A percentile compares a stretch with the other conserved stretches of the same genome.
phyloP scores from a whole-genome alignment of 2,888 invertebrate species.

The Cacoxenus indagator region DNA sequence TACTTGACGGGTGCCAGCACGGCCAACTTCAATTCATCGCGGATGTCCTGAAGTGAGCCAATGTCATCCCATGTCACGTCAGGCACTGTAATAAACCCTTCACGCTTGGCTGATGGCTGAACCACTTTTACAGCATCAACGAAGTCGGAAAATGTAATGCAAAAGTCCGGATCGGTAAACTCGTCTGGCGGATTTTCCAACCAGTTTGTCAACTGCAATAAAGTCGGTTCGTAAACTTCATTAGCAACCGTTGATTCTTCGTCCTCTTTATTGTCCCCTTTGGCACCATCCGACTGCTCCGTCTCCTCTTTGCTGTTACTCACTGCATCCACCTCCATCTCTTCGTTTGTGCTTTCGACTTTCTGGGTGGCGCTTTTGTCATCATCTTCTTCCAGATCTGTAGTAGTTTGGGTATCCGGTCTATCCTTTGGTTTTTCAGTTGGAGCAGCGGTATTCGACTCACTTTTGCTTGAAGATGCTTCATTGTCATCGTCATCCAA shows the following conservation, averaged over 20 bases:
- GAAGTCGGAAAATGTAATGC: constrained; percentile 83
- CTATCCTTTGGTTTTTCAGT: constrained; percentile 4
- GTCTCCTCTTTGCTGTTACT: constrained; percentile 39
- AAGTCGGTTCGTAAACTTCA: constrained; percentile 60
- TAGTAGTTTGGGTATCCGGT: background rate
- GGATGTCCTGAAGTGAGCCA: constrained; percentile 89
- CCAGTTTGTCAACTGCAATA: constrained; percentile 76
- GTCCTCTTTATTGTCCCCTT: background rate
- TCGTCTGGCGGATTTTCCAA: constrained; percentile 78
- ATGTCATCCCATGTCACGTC: constrained; percentile 98
- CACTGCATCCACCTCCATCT: constrained; percentile 25
- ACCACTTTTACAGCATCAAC: constrained; percentile 82
- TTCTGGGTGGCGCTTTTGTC: background rate
- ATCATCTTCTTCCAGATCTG: background rate
- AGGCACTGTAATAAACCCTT: constrained; percentile 98
- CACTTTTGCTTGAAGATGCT: constrained; percentile 20
- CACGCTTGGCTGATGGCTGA: constrained; percentile 94
- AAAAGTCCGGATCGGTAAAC: constrained; percentile 76
- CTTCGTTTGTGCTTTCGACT: constrained; percentile 48
- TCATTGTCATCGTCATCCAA: constrained; percentile 66
- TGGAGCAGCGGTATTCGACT: constrained; percentile 21
- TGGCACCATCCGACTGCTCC: background rate
- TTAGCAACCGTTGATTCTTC: constrained; percentile 25
- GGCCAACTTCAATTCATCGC: constrained; percentile 90
- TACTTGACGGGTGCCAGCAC: constrained; percentile 94